Evolutionary conservation across 2,888 invertebrate species (phyloP), one percentile per base, ranked within the genome.

Genomic region (Xylota sylvarum): DNA sequence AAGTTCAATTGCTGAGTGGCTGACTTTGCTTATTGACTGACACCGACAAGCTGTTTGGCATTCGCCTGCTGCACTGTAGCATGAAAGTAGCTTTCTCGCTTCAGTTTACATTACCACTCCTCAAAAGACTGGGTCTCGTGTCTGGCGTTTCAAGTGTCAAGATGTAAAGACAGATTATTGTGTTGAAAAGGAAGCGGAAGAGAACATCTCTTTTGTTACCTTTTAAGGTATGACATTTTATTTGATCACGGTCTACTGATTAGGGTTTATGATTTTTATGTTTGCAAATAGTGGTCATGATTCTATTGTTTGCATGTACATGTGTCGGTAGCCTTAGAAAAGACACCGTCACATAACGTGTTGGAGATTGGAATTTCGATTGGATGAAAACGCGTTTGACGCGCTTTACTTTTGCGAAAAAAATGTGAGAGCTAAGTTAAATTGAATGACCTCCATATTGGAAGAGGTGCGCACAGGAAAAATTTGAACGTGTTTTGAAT

Each of bases 31-130:
- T 14, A 43, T 43, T 43, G 43, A 37, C 58, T 37, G 37, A 40
- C 62, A 52, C 40, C 17, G 55, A 52, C 60, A 73, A n/a, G 67
- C 69, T 77, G 69, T 60, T 60, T 52, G 69, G 32, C 60, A 43
- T 77, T 60, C 58, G 52, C 19, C 67, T 67, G 10, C 12, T 69
- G 40, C 14, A 50, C 2, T 60, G 19, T 40, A 50, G 27, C 35
- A 62, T 58, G 70, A 70, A 78, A 62, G 55, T 27, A 37, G 43
- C 78, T 78, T 78, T 70, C 78, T 62, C 70, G 62, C 30, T 43
- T n/a, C 55, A 32, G 3, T 30, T 23, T 12, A 48, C 32, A 23
- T 30, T 4, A 23, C 40, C n/a, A 43, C 52, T 27, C 73, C 62
- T 27, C 17, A 14, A 12, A 12, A 27, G 30, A 30, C 35, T 30